These are phyloP conservation scores for Anarrhichthys ocellatus DNA, from an alignment of 2,113 vertebrate species.

Conservation along the genomic window DNA sequence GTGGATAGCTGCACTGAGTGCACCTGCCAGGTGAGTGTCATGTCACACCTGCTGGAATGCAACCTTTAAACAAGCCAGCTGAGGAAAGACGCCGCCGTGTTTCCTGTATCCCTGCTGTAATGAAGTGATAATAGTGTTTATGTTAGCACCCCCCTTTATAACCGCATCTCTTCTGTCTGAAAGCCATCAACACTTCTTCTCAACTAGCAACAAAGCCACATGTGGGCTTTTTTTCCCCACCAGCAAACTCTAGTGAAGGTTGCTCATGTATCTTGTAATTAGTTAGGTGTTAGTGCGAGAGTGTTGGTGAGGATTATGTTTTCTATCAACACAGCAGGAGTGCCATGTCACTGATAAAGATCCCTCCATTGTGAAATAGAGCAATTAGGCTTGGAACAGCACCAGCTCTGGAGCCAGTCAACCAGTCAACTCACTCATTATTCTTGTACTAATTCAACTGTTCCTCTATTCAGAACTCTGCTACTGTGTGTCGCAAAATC, in stretches of 20 bases:
- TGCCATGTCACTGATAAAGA: constrained; percentile 49
- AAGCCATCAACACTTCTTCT: constrained; percentile 37
- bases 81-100: constrained; percentile 10
- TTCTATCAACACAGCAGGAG: constrained; percentile 46
- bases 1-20: constrained; percentile 97
- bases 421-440: constrained; percentile 28
- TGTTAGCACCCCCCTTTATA: constrained; percentile 21
- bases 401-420: constrained; percentile 29
- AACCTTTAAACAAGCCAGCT: constrained; percentile 19
- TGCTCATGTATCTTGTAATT: constrained; percentile 41
- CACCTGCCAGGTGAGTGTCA: constrained; percentile 91
- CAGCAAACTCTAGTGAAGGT: constrained; percentile 17
- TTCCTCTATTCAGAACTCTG: constrained; percentile 88
- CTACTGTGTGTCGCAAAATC: constrained; percentile 94
- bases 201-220: constrained; percentile 49
- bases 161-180: constrained; percentile 40
- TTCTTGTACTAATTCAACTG: constrained; percentile 48
- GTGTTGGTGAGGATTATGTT: constrained; percentile 36
- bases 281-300: constrained; percentile 48
- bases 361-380: constrained; percentile 51
- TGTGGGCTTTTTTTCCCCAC: constrained; percentile 17
- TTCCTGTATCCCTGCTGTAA: constrained; percentile 36
- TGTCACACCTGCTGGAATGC: constrained; percentile 45
- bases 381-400: constrained; percentile 55
- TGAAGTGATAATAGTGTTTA: constrained; percentile 59